These are phyloP conservation scores for Solenodon paradoxus DNA, from an alignment of 2,113 vertebrate species.

Conservation along the genomic window DNA sequence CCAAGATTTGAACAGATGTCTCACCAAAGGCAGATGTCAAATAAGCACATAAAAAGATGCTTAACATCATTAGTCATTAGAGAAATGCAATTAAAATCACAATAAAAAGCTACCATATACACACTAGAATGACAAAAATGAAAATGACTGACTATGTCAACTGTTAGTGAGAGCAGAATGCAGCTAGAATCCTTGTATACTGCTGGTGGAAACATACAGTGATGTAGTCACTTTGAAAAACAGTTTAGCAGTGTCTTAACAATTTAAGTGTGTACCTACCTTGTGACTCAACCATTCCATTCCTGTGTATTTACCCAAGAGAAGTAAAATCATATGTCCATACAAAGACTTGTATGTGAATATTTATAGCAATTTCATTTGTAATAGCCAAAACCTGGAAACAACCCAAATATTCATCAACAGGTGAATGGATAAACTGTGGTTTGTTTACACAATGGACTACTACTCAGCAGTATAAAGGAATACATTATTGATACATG, in stretches of 20 bases:
- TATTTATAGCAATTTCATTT: constrained; percentile 13
- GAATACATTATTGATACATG: neutral
- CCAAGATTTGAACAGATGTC: neutral
- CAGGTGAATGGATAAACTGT: neutral
- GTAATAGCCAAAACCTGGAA: neutral
- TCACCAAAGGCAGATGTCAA: neutral
- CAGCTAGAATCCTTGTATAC: neutral
- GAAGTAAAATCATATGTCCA: neutral
- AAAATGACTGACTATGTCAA: neutral
- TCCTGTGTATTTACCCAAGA: neutral
- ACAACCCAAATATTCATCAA: neutral
- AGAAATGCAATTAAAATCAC: neutral
- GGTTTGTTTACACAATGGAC: constrained; percentile 1
- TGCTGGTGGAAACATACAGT: neutral
- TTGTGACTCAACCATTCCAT: neutral
- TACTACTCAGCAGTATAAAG: constrained; percentile 10
- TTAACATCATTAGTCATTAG: neutral
- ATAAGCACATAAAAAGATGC: constrained; percentile 14
- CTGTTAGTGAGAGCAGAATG: neutral
- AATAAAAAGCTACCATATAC: neutral
- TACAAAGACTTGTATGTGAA: neutral
- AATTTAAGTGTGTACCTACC: neutral
- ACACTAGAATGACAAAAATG: neutral
- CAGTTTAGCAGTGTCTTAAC: neutral
- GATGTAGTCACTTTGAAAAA: neutral